A percentile compares a stretch with the other conserved stretches of the same genome.
These are phyloP conservation scores for Oreochromis niloticus DNA, from an alignment of 2,113 vertebrate genomes.

Conservation along the genomic window DNA sequence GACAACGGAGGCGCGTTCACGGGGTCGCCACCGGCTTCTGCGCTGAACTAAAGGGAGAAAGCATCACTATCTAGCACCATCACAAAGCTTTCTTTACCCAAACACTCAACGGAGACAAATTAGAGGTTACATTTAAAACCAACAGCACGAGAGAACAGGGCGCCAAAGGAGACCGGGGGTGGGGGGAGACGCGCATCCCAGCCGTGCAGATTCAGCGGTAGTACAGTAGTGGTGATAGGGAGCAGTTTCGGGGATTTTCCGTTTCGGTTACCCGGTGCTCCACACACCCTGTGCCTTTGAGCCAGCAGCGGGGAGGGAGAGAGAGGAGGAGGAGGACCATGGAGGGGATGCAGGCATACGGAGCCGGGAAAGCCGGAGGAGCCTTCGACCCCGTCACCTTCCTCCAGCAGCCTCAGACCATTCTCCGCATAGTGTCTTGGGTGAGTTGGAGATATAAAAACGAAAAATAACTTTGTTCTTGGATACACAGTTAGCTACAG, in stretches of 20 bases:
- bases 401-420: conserved; percentile 87
- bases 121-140: conserved; percentile 16
- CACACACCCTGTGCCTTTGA: conserved; percentile 24
- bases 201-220: not conserved
- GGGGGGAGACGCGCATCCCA: not conserved
- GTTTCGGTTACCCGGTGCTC: conserved; percentile 7
- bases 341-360: conserved; percentile 87
- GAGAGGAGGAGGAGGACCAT: conserved; percentile 66
- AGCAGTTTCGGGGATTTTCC: not conserved
- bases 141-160: not conserved
- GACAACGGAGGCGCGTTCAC: conserved; percentile 46
- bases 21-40: conserved; percentile 13
- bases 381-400: conserved; percentile 90
- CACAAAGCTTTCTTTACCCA: not conserved
- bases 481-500: not conserved
- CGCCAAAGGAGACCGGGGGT: not conserved
- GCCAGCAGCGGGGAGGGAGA: conserved; percentile 5
- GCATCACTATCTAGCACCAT: conserved; percentile 14
- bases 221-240: not conserved
- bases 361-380: conserved; percentile 91
- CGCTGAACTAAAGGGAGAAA: not conserved
- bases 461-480: not conserved
- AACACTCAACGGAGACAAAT: not conserved
- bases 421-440: conserved; percentile 88
- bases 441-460: conserved; percentile 67